A percentile compares a stretch with the other conserved stretches of the same genome.
Conservation (phyloP, 2,888 invertebrate genomes). For the Drosophila kanekoi region DNA sequence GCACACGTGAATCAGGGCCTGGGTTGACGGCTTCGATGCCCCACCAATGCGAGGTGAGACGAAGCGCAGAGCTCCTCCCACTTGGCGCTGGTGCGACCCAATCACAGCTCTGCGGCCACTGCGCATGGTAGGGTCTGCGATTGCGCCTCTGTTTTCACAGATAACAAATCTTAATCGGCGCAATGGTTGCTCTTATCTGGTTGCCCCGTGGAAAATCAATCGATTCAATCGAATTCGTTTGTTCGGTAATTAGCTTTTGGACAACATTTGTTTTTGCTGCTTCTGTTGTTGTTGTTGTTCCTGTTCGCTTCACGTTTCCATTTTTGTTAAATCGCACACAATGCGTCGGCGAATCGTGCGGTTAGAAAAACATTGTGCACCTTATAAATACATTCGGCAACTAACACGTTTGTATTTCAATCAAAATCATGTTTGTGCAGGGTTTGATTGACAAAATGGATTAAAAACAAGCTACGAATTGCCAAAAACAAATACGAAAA, state of each 20-base stretch:
- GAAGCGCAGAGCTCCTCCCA: slow-evolving; percentile 68
- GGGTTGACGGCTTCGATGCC: slow-evolving; percentile 4
- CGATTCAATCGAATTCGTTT: slow-evolving; percentile 73
- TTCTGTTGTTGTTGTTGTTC: slow-evolving; percentile 6
- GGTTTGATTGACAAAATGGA: not conserved
- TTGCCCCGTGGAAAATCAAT: slow-evolving; percentile 67
- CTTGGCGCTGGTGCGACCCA: slow-evolving; percentile 56
- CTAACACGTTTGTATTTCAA: slow-evolving; percentile 1
- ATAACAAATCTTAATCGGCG: slow-evolving; percentile 83
- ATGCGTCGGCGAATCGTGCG: slow-evolving; percentile 11
- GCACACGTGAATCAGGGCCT: slow-evolving; percentile 18
- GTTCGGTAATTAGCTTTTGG: slow-evolving; percentile 80
- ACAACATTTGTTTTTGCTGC: slow-evolving; percentile 44
- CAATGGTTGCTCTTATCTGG: slow-evolving; percentile 74
- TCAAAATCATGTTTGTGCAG: slow-evolving; percentile 8
- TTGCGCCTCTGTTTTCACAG: slow-evolving; percentile 82
- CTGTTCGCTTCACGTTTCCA: not conserved
- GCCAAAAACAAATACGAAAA: not conserved
- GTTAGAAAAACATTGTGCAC: slow-evolving; percentile 45
- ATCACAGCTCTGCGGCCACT: slow-evolving; percentile 73
- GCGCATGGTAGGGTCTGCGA: slow-evolving; percentile 77
- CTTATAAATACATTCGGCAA: slow-evolving; percentile 40
- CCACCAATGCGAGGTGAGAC: slow-evolving; percentile 61
- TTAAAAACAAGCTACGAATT: not conserved
- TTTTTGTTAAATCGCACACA: slow-evolving; percentile 4